A percentile compares a stretch with the other conserved stretches of the same genome.
These are phyloP conservation scores for Cephus sareptanus DNA, from an alignment of 2,888 invertebrate genomes.

Conservation along the genomic window DNA sequence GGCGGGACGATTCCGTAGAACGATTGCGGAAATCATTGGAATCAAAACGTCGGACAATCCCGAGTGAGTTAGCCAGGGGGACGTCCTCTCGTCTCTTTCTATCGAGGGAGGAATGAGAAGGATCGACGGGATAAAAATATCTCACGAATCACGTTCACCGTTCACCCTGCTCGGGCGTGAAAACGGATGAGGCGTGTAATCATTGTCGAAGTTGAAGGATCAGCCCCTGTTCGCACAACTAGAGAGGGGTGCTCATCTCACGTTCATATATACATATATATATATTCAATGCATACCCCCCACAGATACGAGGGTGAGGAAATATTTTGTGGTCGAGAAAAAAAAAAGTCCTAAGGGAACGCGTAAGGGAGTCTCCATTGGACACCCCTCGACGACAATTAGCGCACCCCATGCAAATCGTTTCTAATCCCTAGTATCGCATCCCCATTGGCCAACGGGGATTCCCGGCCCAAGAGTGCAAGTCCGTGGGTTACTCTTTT, in stretches of 20 bases:
- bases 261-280: background rate
- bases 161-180: background rate
- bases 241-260: background rate
- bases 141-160: background rate
- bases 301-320: background rate
- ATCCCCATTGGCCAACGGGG: conserved; percentile 6
- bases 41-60: background rate
- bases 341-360: background rate
- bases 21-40: background rate
- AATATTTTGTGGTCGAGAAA: background rate
- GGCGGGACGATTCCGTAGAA: background rate
- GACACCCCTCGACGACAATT: conserved; percentile 36
- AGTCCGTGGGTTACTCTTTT: background rate
- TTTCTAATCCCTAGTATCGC: conserved; percentile 47
- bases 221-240: background rate
- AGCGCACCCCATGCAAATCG: conserved; percentile 45
- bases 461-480: background rate
- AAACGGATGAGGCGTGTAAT: background rate
- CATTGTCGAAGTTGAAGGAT: background rate
- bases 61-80: background rate
- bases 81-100: background rate
- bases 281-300: background rate
- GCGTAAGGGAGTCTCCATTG: background rate
- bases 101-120: background rate
- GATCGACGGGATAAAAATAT: background rate